A percentile compares a stretch with the other conserved stretches of the same genome.
phyloP scores from a whole-genome alignment of 1,140 invertebrate genomes.

The Phortica variegata region DNA sequence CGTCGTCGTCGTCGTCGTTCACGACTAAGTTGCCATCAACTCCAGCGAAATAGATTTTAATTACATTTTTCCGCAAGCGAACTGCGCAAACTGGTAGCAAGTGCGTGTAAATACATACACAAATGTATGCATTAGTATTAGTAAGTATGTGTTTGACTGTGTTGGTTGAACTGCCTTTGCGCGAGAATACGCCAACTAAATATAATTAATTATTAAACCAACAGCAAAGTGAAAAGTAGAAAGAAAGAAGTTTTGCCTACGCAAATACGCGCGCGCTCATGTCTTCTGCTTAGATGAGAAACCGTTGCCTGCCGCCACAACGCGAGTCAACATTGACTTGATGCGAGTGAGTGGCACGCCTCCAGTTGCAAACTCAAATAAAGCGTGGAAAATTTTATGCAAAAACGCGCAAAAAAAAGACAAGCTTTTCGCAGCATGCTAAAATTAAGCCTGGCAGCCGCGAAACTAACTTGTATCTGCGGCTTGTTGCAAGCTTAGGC shows the following conservation, averaged over 20 bases:
- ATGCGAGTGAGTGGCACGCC: neutral
- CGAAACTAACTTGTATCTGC: conserved; percentile 47
- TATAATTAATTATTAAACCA: conserved; percentile 50
- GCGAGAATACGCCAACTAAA: conserved; percentile 38
- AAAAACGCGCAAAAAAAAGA: conserved; percentile 43
- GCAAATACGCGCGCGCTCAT: conserved; percentile 38
- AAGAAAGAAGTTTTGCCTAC: conserved; percentile 49
- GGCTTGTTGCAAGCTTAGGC: conserved; percentile 21
- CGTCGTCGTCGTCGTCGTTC: too few species aligned
- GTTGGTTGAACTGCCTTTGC: conserved; percentile 31
- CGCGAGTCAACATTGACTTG: neutral
- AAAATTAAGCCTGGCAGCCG: conserved; percentile 53
- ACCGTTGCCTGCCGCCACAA: conserved; percentile 14
- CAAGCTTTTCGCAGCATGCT: neutral
- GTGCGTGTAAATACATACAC: too few species aligned
- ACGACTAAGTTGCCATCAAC: neutral
- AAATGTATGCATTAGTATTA: too few species aligned
- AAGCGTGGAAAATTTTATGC: conserved; percentile 3
- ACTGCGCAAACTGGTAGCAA: neutral
- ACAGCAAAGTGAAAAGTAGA: conserved; percentile 22
- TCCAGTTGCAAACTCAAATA: conserved; percentile 22
- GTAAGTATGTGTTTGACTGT: too few species aligned
- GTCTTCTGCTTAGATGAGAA: conserved; percentile 15
- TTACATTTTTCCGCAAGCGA: conserved; percentile 10
- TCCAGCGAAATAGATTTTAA: conserved; percentile 21